Evolutionary conservation across 2,797 vertebrate genomes (phyloP).

Genomic region (Sparidentex hasta): DNA sequence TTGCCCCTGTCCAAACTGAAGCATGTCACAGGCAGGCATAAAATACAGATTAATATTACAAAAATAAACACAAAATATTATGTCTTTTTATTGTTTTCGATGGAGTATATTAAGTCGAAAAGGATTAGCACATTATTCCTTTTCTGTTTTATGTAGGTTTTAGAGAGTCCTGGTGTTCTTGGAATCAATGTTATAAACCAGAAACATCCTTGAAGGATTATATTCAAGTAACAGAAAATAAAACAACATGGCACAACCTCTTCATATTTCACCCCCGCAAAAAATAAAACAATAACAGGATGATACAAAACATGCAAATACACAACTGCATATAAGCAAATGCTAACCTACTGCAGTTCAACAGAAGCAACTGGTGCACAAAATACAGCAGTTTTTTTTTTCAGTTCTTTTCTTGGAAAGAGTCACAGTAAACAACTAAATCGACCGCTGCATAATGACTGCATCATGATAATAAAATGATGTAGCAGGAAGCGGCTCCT

Average conservation of each 20-base stretch:
- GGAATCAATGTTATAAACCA: not conserved
- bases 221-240: conserved; percentile 14
- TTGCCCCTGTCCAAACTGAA: too few relatives aligned
- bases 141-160: too few relatives aligned
- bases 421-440: conserved; percentile 18
- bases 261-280: not conserved
- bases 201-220: conserved; percentile 18
- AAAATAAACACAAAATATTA: too few relatives aligned
- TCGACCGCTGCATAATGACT: not conserved
- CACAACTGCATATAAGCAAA: conserved; percentile 6
- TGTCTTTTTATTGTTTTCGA: too few relatives aligned
- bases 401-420: not conserved
- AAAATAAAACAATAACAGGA: conserved; percentile 24
- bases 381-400: not conserved
- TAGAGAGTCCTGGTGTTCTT: too few relatives aligned
- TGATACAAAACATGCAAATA: conserved; percentile 1
- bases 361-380: not conserved
- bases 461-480: conserved; percentile 11
- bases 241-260: not conserved
- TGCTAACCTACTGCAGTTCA: not conserved
- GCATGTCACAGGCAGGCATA: too few relatives aligned
- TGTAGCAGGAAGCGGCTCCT: conserved; percentile 3
- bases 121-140: too few relatives aligned
- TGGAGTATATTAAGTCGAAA: too few relatives aligned
- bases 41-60: too few relatives aligned